These are phyloP conservation scores for Callocephalon fimbriatum DNA, from an alignment of 2,113 vertebrate species.

Conservation along the genomic window DNA sequence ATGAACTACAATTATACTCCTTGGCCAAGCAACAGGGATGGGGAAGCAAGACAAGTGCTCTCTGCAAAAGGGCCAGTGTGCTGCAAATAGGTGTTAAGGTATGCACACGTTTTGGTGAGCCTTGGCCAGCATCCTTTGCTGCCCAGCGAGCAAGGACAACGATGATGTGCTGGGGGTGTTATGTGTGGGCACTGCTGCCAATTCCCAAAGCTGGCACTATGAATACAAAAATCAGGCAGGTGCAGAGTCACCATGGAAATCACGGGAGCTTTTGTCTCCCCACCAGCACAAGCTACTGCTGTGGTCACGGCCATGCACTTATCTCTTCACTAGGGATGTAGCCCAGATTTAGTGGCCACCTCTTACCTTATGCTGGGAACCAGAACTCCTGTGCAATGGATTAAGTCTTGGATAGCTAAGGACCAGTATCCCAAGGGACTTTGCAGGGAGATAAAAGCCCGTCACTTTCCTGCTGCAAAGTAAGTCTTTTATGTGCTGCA, in stretches of 20 bases:
- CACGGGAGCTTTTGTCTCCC: not conserved
- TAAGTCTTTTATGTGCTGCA: not conserved
- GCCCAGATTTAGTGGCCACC: not conserved
- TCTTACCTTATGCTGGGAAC: not conserved
- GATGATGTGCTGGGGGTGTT: not conserved
- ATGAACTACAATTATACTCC: not conserved
- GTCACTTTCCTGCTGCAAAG: not conserved
- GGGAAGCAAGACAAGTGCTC: not conserved
- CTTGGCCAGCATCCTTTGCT: not conserved
- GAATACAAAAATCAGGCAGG: not conserved
- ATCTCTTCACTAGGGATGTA: not conserved
- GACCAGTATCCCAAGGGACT: not conserved
- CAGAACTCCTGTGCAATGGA: not conserved
- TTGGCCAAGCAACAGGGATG: not conserved
- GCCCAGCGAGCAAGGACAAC: not conserved
- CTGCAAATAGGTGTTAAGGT: not conserved
- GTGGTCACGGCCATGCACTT: not conserved
- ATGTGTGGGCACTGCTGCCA: not conserved
- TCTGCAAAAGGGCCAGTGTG: not conserved
- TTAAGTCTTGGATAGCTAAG: not conserved
- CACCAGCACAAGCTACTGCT: not conserved
- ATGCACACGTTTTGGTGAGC: not conserved
- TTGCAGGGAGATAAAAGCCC: not conserved
- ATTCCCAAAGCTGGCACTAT: not conserved
- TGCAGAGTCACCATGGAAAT: not conserved